Base-by-base conservation (phyloP, 2,113 vertebrate genomes). In the Castor canadensis region DNA sequence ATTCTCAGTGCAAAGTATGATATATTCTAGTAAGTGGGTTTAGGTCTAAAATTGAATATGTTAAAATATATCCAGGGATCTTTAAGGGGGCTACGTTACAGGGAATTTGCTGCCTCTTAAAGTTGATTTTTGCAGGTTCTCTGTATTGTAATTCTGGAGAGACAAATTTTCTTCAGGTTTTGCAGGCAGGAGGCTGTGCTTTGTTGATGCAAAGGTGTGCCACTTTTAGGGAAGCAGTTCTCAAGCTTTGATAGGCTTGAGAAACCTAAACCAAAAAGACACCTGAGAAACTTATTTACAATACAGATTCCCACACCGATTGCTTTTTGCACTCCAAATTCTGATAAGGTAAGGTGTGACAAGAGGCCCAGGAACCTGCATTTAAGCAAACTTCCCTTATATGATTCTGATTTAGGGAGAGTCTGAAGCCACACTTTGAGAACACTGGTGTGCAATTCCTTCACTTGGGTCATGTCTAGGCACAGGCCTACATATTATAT, bases 11-110 rank as follows among this genome's bases (percentile, higher is more conserved):
- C 66, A 87, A 93, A 96, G n/a, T 83, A 52, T 35, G 87, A 75
- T 81, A 80, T 93, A 89, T 87, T 80, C 4, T 2, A 9, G 56
- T 87, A 89, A 96, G 84, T 87, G 87, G 40, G 71, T 91, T 97
- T 97, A 75, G 49, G 52, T 73, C 88, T 95, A 88, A 94, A 96
- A 92, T 69, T 35, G 77, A 97, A 56, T 95, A 73, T 73, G 45
- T 54, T 94, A 90, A 93, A 96, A 86, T 92, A 86, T 3, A 76
- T 88, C 49, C 38, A 77, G 72, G 35, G 43, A 88, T 91, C 88
- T 95, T 93, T 87, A 76, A 85, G 66, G 66, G 35, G 4, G 47
- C 43, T 96, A 58, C 24, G 71, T 97, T 95, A 32, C 60, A 95
- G 81, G 76, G 56, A 80, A 67, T 87, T 62, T 87, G 90, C 75